These are phyloP conservation scores for Eristalinus aeneus DNA, from an alignment of 2,888 invertebrate genomes.

Conservation along the genomic window DNA sequence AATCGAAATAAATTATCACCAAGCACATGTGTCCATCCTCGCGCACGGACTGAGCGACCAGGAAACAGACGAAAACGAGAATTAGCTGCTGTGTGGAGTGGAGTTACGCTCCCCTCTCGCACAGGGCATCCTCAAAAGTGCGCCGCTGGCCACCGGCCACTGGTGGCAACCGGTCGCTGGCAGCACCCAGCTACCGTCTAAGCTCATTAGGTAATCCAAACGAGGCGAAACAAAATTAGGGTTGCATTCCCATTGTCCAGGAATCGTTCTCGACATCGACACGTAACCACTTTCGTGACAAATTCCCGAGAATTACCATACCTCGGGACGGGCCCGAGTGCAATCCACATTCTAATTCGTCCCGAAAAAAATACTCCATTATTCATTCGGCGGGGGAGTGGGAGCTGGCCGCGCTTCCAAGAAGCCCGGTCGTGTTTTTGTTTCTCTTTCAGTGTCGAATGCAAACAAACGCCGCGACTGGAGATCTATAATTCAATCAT, in stretches of 20 bases:
- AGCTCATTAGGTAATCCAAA: slow-evolving; percentile 65
- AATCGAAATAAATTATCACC: slow-evolving; percentile 62
- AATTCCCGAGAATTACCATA: slow-evolving; percentile 58
- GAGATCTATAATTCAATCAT: slow-evolving; percentile 42
- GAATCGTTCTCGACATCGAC: slow-evolving; percentile 38
- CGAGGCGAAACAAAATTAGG: slow-evolving; percentile 50
- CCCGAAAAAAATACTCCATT: slow-evolving; percentile 29
- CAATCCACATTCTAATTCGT: slow-evolving; percentile 48
- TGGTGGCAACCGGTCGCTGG: slow-evolving; percentile 14
- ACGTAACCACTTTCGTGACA: slow-evolving; percentile 37
- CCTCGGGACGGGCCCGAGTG: not conserved
- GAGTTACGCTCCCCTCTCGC: not conserved
- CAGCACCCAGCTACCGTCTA: slow-evolving; percentile 19
- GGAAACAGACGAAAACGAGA: not conserved
- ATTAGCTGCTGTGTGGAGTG: not conserved
- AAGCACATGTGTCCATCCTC: slow-evolving; percentile 44
- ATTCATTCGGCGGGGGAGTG: slow-evolving; percentile 16
- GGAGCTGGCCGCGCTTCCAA: slow-evolving; percentile 10
- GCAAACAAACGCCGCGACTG: not conserved
- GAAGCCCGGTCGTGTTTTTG: slow-evolving; percentile 17
- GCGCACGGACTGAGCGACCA: not conserved
- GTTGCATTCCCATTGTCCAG: slow-evolving; percentile 37
- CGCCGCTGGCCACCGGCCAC: not conserved
- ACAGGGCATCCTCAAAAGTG: slow-evolving; percentile 45
- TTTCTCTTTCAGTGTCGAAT: slow-evolving; percentile 24